Evolutionary conservation across 2,113 vertebrate species (phyloP), one percentile per base, ranked within the genome.

Genomic region (Rhombomys opimus): DNA sequence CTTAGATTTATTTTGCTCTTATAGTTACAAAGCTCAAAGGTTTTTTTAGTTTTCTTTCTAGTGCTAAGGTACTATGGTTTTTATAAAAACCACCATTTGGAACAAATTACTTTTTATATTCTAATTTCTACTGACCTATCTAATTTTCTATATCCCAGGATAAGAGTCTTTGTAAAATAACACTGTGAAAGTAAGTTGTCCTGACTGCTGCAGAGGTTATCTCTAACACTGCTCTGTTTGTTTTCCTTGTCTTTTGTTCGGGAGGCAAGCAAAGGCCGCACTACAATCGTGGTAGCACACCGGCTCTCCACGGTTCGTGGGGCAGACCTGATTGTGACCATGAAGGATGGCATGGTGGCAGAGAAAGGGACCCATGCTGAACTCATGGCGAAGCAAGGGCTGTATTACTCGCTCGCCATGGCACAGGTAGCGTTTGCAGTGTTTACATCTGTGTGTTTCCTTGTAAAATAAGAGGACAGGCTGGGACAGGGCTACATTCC

Each of bases 271-370:
- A 96, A 97, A 98, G 97, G 97, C 78, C 97, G 90, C 22, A 98
- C 98, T n/a, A 98, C 98, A 88, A 97, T 98, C 76, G 86, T 98
- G 27, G 92, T 98, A 67, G 98, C 98, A 63, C 97, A 98, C 46
- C 91, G 76, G 11, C 96, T 98, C 63, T 98, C 97, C 25, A 98
- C 97, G 88, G 68, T 97, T 70, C 78, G 87, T 87, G 98, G 80
- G 27, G 98, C 97, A 81, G 95, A 98, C 84, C 41, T 97, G 77
- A 98, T 98, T 82, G 98, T 97, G 68, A 90, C 95, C 38, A 65
- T 98, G 57, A 96, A 97, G 80, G 95, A 98, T 76, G 96, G 97
- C 11, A 27, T 59, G 38, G 96, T 98, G 65, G 91, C 57, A 5
- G 98, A 98, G 92, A 96, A 97, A 92, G 98, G 98, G 76, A 97